Conservation (phyloP, 30 jellyfish, hydroid and myxozoan genomes). For the Nemopilema nomurai region DNA sequence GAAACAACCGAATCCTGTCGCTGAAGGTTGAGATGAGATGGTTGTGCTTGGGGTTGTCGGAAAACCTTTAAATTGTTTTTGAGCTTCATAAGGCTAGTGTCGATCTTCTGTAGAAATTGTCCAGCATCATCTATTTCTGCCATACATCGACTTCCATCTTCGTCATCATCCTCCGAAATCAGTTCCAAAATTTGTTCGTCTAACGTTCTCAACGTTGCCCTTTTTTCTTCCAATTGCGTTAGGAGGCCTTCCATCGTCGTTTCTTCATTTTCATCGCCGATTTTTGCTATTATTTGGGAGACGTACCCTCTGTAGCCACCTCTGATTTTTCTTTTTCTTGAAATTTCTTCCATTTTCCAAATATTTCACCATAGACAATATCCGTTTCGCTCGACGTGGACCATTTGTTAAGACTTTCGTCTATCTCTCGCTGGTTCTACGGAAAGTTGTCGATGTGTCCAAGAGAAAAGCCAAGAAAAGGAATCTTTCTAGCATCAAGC, state of each 20-base stretch:
- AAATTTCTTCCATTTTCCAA: too few relatives aligned
- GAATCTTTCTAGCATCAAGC: too few relatives aligned
- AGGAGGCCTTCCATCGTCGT: too few relatives aligned
- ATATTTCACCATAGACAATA: too few relatives aligned
- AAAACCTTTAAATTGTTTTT: neutral
- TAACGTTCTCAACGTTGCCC: neutral
- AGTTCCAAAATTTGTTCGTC: neutral
- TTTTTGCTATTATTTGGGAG: neutral
- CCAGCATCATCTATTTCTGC: neutral
- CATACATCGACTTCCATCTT: too few relatives aligned
- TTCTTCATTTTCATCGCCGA: conserved; percentile 3
- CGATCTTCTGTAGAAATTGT: neutral
- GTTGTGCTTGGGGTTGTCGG: neutral
- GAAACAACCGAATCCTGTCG: neutral
- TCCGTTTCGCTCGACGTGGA: neutral
- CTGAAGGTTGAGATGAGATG: neutral
- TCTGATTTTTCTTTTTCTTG: conserved; percentile 4
- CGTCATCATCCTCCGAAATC: too few relatives aligned
- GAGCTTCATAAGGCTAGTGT: neutral
- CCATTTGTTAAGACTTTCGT: neutral
- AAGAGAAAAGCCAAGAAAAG: too few relatives aligned
- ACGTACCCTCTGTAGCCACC: conserved; percentile 13
- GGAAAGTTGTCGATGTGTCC: too few relatives aligned
- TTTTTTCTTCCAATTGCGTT: too few relatives aligned
- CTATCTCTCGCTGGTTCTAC: too few relatives aligned